These are phyloP conservation scores for Scaptomyza graminum DNA, from an alignment of 1,140 invertebrate genomes.

Conservation along the genomic window DNA sequence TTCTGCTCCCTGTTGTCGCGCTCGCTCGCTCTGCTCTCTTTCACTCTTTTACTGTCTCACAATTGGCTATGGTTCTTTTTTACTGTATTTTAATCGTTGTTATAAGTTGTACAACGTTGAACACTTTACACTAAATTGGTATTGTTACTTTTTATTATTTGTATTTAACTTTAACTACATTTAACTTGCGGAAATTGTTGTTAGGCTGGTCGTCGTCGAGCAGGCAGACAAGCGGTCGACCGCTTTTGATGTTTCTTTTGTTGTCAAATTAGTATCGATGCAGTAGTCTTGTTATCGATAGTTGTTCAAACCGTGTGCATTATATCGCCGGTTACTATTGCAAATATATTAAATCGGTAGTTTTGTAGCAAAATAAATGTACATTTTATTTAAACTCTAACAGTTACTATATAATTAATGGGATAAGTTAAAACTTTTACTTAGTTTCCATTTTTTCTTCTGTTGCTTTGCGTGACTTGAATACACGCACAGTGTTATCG, in stretches of 20 bases:
- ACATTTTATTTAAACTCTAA: conserved; percentile 52
- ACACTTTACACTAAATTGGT: conserved; percentile 16
- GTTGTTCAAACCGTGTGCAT: conserved; percentile 7
- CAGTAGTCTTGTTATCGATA: conserved; percentile 32
- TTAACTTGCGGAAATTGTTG: conserved; percentile 33
- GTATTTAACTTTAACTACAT: conserved; percentile 7
- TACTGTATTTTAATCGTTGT: conserved; percentile 16
- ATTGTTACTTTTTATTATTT: neutral
- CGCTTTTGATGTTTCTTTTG: conserved; percentile 53
- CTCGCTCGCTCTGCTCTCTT: conserved; percentile 48
- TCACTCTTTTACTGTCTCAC: conserved; percentile 21
- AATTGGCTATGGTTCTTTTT: conserved; percentile 35
- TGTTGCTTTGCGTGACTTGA: conserved; percentile 87
- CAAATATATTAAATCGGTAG: conserved; percentile 4
- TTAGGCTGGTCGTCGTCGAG: conserved; percentile 14
- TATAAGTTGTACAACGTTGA: neutral
- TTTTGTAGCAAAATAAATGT: conserved; percentile 24
- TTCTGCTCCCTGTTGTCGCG: conserved; percentile 56
- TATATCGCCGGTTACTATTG: conserved; percentile 29
- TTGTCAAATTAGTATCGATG: conserved; percentile 48
- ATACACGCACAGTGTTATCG: conserved; percentile 97
- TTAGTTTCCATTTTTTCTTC: conserved; percentile 59
- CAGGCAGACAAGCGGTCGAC: conserved; percentile 52
- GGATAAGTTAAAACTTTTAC: conserved; percentile 25
- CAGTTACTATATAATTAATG: conserved; percentile 29